Conservation (phyloP, 2,113 vertebrate genomes). For the Lagopus muta region DNA sequence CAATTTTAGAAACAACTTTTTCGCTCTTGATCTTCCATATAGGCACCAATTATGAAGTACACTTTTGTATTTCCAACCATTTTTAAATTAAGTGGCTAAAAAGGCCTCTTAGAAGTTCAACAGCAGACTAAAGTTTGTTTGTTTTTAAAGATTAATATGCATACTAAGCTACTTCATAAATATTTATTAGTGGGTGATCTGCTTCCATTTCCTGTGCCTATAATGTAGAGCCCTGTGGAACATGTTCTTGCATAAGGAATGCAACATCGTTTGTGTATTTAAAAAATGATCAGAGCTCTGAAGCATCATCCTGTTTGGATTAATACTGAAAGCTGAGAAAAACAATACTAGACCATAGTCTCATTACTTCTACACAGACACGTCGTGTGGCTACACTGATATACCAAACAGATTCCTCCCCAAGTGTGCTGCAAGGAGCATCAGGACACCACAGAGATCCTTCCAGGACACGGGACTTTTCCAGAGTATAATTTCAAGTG, state of each 20-base stretch:
- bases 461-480: conserved; percentile 1
- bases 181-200: conserved; percentile 24
- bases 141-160: not conserved
- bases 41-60: conserved; percentile 88
- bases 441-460: conserved; percentile 17
- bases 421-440: conserved; percentile 8
- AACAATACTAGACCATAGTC: conserved; percentile 47
- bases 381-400: conserved; percentile 17
- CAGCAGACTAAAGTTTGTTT: conserved; percentile 63
- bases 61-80: conserved; percentile 74
- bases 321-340: conserved; percentile 68
- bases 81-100: conserved; percentile 74
- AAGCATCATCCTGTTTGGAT: conserved; percentile 33
- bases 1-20: conserved; percentile 60
- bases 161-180: conserved; percentile 55
- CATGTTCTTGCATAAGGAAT: conserved; percentile 70
- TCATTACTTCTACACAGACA: conserved; percentile 6
- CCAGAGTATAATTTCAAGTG: conserved; percentile 11
- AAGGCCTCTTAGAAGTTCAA: conserved; percentile 64
- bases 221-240: conserved; percentile 82
- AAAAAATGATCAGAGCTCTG: conserved; percentile 40
- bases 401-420: not conserved
- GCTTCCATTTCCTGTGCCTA: conserved; percentile 56
- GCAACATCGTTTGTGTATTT: conserved; percentile 33
- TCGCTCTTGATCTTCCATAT: conserved; percentile 58